A percentile compares a stretch with the other conserved stretches of the same genome.
These are phyloP conservation scores for Mormyrus proboscirostris DNA, from an alignment of 2,797 vertebrate genomes.

Conservation along the genomic window DNA sequence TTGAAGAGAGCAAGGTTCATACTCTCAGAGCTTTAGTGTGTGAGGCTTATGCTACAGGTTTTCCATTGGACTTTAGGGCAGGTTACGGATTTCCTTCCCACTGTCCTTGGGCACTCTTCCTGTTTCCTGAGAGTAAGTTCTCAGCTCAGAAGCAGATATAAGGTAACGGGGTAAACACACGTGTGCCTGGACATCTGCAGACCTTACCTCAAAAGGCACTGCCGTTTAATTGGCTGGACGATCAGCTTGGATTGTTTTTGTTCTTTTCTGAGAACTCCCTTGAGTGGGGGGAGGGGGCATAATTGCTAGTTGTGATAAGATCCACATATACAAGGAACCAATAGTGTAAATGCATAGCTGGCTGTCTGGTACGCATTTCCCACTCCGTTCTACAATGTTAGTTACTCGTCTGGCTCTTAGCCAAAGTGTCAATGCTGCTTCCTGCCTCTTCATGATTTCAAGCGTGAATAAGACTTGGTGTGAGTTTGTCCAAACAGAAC, in stretches of 20 bases:
- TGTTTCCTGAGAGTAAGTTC: constrained; percentile 16
- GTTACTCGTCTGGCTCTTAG: background rate
- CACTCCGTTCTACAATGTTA: background rate
- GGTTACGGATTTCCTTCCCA: constrained; percentile 9
- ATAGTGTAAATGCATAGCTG: background rate
- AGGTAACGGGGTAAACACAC: background rate
- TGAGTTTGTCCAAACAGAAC: background rate
- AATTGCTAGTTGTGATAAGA: background rate
- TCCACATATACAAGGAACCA: background rate
- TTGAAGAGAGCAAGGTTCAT: background rate
- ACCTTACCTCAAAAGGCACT: background rate
- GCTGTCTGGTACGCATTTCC: background rate
- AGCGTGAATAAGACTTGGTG: background rate
- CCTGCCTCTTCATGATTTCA: background rate
- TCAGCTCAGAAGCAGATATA: background rate
- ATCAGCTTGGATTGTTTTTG: background rate
- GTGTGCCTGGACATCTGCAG: background rate
- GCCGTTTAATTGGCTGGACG: background rate
- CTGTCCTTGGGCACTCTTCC: constrained; percentile 2
- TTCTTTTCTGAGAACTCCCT: background rate
- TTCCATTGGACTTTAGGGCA: background rate
- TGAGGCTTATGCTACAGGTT: background rate
- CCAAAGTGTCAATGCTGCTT: background rate
- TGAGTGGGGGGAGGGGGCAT: background rate
- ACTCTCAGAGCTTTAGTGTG: background rate